These are phyloP conservation scores for Herpetotheres cachinnans DNA, from an alignment of 2,113 vertebrate genomes.

Conservation along the genomic window DNA sequence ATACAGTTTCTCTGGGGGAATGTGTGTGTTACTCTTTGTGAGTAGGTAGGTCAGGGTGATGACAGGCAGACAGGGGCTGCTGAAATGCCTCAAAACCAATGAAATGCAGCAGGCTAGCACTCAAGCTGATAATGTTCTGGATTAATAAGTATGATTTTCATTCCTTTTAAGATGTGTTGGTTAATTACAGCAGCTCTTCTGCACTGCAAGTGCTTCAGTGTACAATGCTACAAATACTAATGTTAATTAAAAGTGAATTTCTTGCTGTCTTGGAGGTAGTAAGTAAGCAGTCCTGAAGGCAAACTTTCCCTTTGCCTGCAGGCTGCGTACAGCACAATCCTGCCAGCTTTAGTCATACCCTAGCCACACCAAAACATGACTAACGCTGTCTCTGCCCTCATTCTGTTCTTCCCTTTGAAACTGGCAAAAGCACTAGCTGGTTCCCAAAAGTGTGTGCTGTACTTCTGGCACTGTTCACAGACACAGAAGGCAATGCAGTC, in stretches of 20 bases:
- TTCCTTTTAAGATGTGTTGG: neutral
- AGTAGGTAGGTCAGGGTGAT: neutral
- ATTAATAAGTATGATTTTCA: neutral
- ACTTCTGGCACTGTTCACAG: neutral
- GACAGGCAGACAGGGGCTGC: neutral
- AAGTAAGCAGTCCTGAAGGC: neutral
- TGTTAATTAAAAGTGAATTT: neutral
- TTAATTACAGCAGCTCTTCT: neutral
- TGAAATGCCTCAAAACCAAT: neutral
- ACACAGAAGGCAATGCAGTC: rapidly evolving
- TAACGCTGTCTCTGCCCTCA: neutral
- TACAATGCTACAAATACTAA: neutral
- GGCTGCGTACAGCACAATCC: neutral
- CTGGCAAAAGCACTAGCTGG: neutral
- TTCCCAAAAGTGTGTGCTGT: neutral
- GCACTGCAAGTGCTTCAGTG: neutral
- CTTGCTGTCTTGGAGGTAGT: neutral
- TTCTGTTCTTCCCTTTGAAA: neutral
- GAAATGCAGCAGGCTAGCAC: neutral
- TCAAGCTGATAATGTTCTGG: neutral
- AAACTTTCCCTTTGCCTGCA: neutral
- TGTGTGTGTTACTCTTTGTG: neutral
- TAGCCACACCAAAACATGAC: neutral
- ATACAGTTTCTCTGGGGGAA: neutral
- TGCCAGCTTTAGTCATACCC: neutral